Evolutionary conservation across 2,113 vertebrate genomes (phyloP), one percentile per base, ranked within the genome.

Genomic region (Laterallus jamaicensis): DNA sequence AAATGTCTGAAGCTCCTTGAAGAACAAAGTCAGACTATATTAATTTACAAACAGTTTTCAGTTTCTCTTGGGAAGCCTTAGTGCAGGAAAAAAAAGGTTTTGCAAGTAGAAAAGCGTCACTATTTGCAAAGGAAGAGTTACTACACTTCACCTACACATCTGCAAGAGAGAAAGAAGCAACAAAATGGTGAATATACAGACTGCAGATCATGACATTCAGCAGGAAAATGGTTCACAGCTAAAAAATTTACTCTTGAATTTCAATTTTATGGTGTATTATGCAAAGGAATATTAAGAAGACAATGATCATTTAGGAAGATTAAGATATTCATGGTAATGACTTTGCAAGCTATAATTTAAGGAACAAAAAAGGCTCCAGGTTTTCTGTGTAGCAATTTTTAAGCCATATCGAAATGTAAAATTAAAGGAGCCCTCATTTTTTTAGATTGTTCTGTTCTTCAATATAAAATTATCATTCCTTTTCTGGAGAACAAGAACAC

Each of bases 291-390:
- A 92, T 82, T 87, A 93, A 91, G 74, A 97, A 82, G 40, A 86
- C 60, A 92, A 85, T 80, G 21, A 85, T 91, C 11, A 81, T 93
- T 95, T 94, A 56, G 81, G 86, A 86, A 95, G 68, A 91, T 90
- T 89, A 92, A 91, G 86, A 85, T 93, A 92, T 90, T 94, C 15
- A 58, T 59, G 20, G 44, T 68, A 88, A 81, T 82, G 68, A 10
- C 42, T 93, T 79, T 29, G 56, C n/a, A 92, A 93, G 52, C 49
- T 91, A 66, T 83, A 96, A 90, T 92, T 95, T 95, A 84, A 90
- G 16, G 66, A 84, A 64, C 13, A 82, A 89, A 96, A 94, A 87
- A 79, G 3, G 55, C 47, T 89, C 42, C 31, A 73, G 80, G 44
- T 90, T 95, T 89, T 95, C 50, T 58, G 19, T 24, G 49, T 58